phyloP scores from a whole-genome alignment of 2,888 invertebrate species.

The Molorchus minor region DNA sequence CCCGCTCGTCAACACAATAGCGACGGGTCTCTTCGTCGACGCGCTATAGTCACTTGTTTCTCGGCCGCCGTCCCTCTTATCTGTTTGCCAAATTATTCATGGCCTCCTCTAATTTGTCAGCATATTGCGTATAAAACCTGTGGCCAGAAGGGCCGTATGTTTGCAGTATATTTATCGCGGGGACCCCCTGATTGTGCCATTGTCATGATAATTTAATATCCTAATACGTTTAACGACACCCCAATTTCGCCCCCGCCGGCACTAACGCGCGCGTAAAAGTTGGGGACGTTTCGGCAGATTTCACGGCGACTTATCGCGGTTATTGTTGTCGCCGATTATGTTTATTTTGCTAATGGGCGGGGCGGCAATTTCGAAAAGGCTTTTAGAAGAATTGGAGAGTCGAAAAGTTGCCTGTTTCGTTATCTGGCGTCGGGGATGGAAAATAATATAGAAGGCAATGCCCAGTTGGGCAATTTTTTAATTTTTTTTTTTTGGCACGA shows the following conservation, averaged over 20 bases:
- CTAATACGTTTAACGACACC: slow-evolving; percentile 65
- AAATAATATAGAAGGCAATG: too few species aligned
- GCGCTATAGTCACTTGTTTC: slow-evolving; percentile 17
- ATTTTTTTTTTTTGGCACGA: too few species aligned
- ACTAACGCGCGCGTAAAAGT: slow-evolving; percentile 38
- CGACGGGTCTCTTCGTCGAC: neutral
- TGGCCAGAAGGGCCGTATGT: slow-evolving; percentile 64
- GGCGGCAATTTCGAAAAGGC: neutral
- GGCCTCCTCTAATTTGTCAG: slow-evolving; percentile 58
- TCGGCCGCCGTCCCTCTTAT: slow-evolving; percentile 1
- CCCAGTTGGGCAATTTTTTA: too few species aligned
- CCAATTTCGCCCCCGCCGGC: slow-evolving; percentile 58
- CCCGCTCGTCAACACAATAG: neutral
- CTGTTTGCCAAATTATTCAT: slow-evolving; percentile 60
- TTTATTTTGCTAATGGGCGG: slow-evolving; percentile 13
- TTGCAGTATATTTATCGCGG: slow-evolving; percentile 64
- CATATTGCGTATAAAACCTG: slow-evolving; percentile 64
- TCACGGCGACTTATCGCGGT: slow-evolving; percentile 27
- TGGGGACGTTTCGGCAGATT: slow-evolving; percentile 32
- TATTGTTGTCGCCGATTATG: slow-evolving; percentile 8
- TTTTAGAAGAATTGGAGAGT: neutral
- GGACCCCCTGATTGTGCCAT: slow-evolving; percentile 62
- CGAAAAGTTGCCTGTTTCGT: too few species aligned
- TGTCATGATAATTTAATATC: slow-evolving; percentile 66
- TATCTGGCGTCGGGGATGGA: too few species aligned